Evolutionary conservation across 2,113 vertebrate species (phyloP).

Genomic region (Apodemus speciosus): DNA sequence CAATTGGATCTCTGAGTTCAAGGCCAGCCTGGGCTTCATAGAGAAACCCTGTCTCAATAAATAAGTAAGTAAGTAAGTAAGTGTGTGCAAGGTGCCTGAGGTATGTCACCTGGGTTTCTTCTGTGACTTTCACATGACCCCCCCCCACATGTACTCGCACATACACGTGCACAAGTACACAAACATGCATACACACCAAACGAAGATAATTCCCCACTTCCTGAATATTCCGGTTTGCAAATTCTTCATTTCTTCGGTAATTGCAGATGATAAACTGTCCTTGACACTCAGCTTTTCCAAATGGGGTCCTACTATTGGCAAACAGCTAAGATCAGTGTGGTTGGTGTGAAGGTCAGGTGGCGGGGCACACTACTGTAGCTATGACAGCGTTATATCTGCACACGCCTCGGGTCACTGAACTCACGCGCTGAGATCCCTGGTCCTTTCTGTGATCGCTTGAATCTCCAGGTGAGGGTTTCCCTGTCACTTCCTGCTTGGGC

Average conservation of each 20-base stretch:
- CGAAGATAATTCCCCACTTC: neutral
- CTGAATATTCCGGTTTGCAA: neutral
- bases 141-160: too few species aligned
- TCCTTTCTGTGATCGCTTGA: fast-evolving
- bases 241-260: neutral
- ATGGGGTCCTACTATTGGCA: neutral
- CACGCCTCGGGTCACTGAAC: fast-evolving
- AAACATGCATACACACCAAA: neutral
- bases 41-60: neutral
- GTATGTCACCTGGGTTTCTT: neutral
- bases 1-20: too few species aligned
- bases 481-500: neutral
- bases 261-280: too few species aligned
- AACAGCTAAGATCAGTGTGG: neutral
- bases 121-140: neutral
- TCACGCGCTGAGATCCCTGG: fast-evolving
- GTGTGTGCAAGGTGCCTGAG: neutral
- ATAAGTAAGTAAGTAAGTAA: neutral
- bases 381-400: fast-evolving
- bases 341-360: fast-evolving
- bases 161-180: neutral
- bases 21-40: too few species aligned
- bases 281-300: neutral
- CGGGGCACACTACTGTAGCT: fast-evolving
- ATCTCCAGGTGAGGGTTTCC: neutral